Conservation (phyloP, 1,140 invertebrate genomes). For the Brachionus angularis region DNA sequence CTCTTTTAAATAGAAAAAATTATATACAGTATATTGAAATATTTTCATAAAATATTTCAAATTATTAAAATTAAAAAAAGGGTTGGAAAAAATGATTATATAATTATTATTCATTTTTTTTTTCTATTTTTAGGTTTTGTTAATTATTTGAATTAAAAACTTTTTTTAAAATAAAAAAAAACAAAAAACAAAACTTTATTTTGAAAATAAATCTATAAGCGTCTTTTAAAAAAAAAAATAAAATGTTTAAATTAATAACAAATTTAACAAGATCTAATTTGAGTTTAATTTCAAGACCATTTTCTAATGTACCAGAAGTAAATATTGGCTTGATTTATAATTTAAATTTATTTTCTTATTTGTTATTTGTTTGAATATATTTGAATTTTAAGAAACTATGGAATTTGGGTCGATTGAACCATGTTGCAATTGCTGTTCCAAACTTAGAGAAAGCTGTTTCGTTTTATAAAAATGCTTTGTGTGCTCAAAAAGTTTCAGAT, state of each 20-base stretch:
- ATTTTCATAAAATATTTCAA: too few relatives aligned
- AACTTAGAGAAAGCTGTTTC: constrained; percentile 61
- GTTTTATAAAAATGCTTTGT: constrained; percentile 63
- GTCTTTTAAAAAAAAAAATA: not conserved
- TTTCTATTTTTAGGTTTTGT: too few relatives aligned
- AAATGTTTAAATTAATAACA: constrained; percentile 29
- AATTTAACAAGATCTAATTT: not conserved
- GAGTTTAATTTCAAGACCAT: not conserved
- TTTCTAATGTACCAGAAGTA: constrained; percentile 37
- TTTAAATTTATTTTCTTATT: not conserved
- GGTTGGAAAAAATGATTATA: too few relatives aligned
- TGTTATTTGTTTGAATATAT: not conserved
- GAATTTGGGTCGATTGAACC: constrained; percentile 63
- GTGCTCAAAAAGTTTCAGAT: constrained; percentile 60
- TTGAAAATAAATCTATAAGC: too few relatives aligned
- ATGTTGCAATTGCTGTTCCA: constrained; percentile 64
- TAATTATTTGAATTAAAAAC: too few relatives aligned
- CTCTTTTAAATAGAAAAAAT: too few relatives aligned
- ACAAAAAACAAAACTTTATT: too few relatives aligned
- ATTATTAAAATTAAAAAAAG: too few relatives aligned
- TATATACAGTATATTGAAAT: too few relatives aligned
- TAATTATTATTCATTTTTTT: too few relatives aligned
- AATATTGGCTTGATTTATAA: not conserved
- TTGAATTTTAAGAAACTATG: constrained; percentile 46
- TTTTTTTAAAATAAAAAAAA: too few relatives aligned